Conservation (phyloP, 2,113 vertebrate species). For the Rynchops niger region DNA sequence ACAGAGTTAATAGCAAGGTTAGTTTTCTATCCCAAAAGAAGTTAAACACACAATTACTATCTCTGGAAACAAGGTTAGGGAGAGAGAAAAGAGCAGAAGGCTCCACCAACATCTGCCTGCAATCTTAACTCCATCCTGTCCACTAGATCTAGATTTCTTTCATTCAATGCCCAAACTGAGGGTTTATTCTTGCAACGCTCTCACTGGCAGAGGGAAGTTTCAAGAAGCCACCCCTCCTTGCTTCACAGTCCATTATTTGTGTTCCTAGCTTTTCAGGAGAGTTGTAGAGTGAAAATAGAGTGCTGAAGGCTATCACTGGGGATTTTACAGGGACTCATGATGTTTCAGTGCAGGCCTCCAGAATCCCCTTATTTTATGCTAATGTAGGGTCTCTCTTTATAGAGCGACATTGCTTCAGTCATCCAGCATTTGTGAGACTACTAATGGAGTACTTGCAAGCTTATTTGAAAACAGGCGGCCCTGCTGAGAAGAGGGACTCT, state of each 20-base stretch:
- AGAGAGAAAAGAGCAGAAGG: background rate
- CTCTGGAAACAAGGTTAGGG: slow-evolving; percentile 5
- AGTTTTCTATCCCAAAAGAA: background rate
- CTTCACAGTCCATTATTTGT: slow-evolving; percentile 15
- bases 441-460: background rate
- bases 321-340: background rate
- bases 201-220: background rate
- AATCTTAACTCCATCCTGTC: background rate
- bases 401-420: background rate
- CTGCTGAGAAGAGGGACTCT: background rate
- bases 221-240: background rate
- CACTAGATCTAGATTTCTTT: background rate
- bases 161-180: background rate
- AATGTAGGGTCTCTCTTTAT: background rate
- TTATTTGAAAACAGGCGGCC: background rate
- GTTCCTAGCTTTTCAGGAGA: background rate
- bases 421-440: background rate
- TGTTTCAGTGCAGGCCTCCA: background rate
- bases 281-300: background rate
- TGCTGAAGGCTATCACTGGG: background rate
- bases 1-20: background rate
- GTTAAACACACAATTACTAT: slow-evolving; percentile 16
- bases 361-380: background rate
- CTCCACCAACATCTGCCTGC: background rate
- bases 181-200: background rate